A percentile compares a stretch with the other conserved stretches of the same genome.
phyloP scores from a whole-genome alignment of 1,140 invertebrate species.

The Sitobion miscanthi region DNA sequence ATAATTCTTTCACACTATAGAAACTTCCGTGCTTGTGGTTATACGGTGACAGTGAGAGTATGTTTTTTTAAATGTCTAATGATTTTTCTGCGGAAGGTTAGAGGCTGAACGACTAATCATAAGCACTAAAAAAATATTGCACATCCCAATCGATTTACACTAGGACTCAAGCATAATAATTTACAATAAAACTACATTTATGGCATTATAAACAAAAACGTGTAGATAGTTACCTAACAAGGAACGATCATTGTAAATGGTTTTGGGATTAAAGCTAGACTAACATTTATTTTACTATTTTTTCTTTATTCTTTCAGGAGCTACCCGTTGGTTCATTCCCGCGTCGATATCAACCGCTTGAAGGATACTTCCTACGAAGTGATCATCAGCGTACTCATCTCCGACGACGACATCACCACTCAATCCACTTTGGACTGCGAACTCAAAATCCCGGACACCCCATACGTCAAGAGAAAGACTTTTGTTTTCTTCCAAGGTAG shows the following conservation, averaged over 20 bases:
- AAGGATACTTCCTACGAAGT: slow-evolving; percentile 55
- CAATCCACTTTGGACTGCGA: slow-evolving; percentile 57
- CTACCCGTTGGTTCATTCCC: neutral
- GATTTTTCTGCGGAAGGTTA: neutral
- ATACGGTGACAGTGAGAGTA: neutral
- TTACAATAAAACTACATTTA: neutral
- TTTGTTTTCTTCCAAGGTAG: slow-evolving; percentile 57
- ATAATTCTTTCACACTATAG: neutral
- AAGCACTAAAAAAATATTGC: neutral
- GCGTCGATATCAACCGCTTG: slow-evolving; percentile 43
- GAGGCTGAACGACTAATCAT: neutral
- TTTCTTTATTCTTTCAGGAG: neutral
- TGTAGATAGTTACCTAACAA: too few relatives aligned
- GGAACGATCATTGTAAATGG: neutral
- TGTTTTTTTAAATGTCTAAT: neutral
- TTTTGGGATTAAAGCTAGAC: neutral
- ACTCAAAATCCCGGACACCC: slow-evolving; percentile 53
- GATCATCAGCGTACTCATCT: slow-evolving; percentile 27
- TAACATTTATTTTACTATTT: neutral
- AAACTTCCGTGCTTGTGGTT: neutral
- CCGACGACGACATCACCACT: slow-evolving; percentile 41
- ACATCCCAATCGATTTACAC: neutral
- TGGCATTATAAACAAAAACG: too few relatives aligned
- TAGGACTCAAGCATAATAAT: neutral
- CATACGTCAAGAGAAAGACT: slow-evolving; percentile 51